Conservation (phyloP, 2,888 invertebrate species). For the Spisula solida region DNA sequence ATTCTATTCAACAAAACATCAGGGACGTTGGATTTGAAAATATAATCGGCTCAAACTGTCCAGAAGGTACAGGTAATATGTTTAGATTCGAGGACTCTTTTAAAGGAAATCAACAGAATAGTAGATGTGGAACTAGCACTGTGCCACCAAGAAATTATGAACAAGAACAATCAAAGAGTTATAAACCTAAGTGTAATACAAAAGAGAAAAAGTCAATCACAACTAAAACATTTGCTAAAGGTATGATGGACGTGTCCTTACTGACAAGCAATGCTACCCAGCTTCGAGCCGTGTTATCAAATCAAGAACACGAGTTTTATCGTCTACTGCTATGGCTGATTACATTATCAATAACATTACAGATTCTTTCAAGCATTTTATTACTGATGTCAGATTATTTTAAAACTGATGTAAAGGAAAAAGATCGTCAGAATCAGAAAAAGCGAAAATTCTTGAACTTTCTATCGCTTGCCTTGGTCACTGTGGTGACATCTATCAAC, state of each 20-base stretch:
- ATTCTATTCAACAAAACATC: neutral
- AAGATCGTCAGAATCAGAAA: conserved; percentile 56
- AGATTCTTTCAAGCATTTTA: conserved; percentile 63
- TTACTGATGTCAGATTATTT: conserved; percentile 66
- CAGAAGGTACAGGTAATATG: neutral
- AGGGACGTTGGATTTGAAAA: neutral
- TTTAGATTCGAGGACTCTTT: neutral
- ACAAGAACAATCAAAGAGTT: neutral
- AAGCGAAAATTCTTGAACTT: conserved; percentile 66
- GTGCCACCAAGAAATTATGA: neutral
- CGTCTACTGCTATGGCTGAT: conserved; percentile 60
- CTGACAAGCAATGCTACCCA: conserved; percentile 72
- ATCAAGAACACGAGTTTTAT: conserved; percentile 68
- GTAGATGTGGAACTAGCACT: neutral
- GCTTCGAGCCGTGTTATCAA: conserved; percentile 62
- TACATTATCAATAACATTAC: conserved; percentile 60
- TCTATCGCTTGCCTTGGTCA: conserved; percentile 61
- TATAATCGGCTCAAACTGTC: neutral
- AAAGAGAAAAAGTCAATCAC: conserved; percentile 69
- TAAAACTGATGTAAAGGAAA: conserved; percentile 65
- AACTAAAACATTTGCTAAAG: conserved; percentile 73
- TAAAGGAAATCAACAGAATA: neutral
- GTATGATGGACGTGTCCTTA: conserved; percentile 72
- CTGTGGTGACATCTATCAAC: conserved; percentile 68
- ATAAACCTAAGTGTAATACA: neutral